These are phyloP conservation scores for Thoracochromis brauschi DNA, from an alignment of 2,113 vertebrate genomes.

Conservation along the genomic window DNA sequence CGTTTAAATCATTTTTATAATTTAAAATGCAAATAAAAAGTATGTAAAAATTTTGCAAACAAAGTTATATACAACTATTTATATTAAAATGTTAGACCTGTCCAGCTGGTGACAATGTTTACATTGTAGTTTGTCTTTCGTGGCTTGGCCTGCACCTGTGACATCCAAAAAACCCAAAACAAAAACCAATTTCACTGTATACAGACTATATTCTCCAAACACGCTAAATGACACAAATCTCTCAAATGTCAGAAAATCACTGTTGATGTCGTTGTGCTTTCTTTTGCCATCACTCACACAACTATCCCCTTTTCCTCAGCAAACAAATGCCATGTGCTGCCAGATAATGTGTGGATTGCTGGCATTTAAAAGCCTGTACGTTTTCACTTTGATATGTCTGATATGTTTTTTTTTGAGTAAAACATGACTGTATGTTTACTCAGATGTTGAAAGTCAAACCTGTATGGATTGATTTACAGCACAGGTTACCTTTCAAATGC, in stretches of 20 bases:
- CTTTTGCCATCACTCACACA: not conserved
- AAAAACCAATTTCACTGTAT: not conserved
- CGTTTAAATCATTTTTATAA: not conserved
- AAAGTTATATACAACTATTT: not conserved
- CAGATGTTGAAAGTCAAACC: not conserved
- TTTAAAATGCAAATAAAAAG: not conserved
- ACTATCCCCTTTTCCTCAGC: not conserved
- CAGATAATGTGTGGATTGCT: not conserved
- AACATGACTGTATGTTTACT: not conserved
- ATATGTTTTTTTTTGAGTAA: not conserved
- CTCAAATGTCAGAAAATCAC: not conserved
- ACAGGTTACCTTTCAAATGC: not conserved
- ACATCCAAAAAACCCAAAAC: not conserved
- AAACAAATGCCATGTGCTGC: not conserved
- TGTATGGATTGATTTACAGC: not conserved
- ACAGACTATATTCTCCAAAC: not conserved
- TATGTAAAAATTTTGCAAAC: not conserved
- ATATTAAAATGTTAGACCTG: not conserved
- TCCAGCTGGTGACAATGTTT: not conserved
- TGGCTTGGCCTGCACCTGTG: not conserved
- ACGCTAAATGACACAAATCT: not conserved
- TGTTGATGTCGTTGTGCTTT: not conserved
- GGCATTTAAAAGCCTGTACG: not conserved
- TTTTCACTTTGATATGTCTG: not conserved
- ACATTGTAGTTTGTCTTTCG: not conserved